Evolutionary conservation across 2,113 vertebrate genomes (phyloP), one percentile per base, ranked within the genome.

Genomic region (Oenanthe oenanthe): DNA sequence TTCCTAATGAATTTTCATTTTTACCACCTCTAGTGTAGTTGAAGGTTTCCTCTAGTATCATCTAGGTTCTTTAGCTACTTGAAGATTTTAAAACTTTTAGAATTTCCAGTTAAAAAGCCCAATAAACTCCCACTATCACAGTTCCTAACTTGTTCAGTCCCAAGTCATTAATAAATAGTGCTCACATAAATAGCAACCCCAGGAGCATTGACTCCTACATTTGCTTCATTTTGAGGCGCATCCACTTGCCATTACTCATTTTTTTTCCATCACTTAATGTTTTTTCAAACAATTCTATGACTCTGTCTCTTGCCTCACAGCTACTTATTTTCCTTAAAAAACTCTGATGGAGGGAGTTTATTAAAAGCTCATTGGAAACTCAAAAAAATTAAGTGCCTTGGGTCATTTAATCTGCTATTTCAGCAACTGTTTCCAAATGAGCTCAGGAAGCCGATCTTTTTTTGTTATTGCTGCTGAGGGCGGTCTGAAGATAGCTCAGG

Each of bases 291-390:
- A 42, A 84, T 84, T 88, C 51, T 60, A 25, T 71, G 56, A 57
- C 60, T 82, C 61, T 80, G 36, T 83, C 71, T 10, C 22, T 83
- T 82, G 58, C 50, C 38, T 56, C 29, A 8, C 24, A 24, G 42
- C 93, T 93, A 81, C 22, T 92, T 97, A n/a, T 89, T 88, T 90
- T 78, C 65, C 11, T 50, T 53, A 43, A 57, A 80, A 88, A 29
- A 56, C 63, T 77, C 10, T 32, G 28, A 42, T 71, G 40, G 31
- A 62, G 8, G 38, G 17, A 85, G 36, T 8, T 56, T 71, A 61
- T 2, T 12, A 42, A 71, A 77, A 73, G 12, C 43, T 83, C 12
- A 19, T 53, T 58, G 72, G 71, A 86, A 84, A 60, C 36, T 63
- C 15, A 8, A 4, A 25, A 74, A 75, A 75, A 72, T 58, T 25